Conservation (phyloP, 2,888 invertebrate species). For the Dorcus parallelipipedus region DNA sequence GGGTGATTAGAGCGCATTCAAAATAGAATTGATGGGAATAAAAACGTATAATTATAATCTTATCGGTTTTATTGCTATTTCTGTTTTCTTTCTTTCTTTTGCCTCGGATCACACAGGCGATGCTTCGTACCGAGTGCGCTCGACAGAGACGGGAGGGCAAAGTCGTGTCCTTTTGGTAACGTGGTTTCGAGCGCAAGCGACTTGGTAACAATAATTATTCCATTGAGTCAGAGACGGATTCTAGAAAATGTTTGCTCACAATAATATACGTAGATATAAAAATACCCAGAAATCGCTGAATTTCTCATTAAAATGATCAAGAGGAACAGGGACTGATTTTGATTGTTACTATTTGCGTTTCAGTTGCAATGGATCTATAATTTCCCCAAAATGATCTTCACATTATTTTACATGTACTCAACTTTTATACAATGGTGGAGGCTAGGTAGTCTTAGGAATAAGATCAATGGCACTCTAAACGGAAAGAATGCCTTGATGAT, state of each 20-base stretch:
- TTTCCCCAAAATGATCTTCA: slow-evolving; percentile 62
- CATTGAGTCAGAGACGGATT: background rate
- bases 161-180: no score
- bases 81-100: no score
- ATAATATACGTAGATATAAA: no score
- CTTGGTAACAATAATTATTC: slow-evolving; percentile 1
- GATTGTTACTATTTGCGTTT: background rate
- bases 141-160: background rate
- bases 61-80: background rate
- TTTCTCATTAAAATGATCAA: background rate
- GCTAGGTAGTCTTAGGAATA: slow-evolving; percentile 65
- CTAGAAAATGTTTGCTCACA: background rate
- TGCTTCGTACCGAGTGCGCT: background rate
- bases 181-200: background rate
- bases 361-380: background rate
- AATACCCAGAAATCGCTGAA: background rate
- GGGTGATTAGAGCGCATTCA: background rate
- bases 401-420: slow-evolving; percentile 79
- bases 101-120: background rate
- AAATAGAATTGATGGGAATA: background rate
- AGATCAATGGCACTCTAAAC: slow-evolving; percentile 55
- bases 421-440: slow-evolving; percentile 81
- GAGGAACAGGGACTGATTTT: no score
- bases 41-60: background rate
- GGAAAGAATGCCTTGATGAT: slow-evolving; percentile 44